Evolutionary conservation across 2,113 vertebrate species (phyloP).

Genomic region (Turnix velox): DNA sequence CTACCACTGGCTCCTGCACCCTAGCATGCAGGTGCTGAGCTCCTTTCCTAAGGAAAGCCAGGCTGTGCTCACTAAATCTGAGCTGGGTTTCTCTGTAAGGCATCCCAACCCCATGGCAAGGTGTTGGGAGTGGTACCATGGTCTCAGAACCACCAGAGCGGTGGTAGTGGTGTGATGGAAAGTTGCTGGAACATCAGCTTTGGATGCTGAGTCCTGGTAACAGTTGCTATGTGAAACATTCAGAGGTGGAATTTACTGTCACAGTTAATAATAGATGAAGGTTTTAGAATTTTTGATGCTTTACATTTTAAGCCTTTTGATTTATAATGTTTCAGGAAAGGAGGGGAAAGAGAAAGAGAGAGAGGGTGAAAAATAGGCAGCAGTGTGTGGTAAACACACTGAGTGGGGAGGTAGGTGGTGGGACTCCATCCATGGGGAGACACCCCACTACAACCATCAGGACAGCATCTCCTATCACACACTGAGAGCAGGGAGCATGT

Average conservation of each 20-base stretch:
- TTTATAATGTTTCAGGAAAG: constrained; percentile 74
- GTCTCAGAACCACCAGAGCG: neutral
- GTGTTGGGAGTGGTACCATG: fast-evolving
- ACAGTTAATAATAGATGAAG: constrained; percentile 84
- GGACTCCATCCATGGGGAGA: neutral
- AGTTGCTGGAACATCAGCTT: constrained; percentile 60
- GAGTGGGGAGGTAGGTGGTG: neutral
- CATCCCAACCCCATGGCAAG: no score
- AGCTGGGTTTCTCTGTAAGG: neutral
- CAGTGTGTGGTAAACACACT: neutral
- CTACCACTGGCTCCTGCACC: neutral
- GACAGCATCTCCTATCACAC: neutral
- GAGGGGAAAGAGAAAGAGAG: neutral
- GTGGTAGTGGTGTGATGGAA: neutral
- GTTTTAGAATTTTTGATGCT: constrained; percentile 80
- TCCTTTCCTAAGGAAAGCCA: fast-evolving
- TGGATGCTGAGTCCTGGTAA: constrained; percentile 72
- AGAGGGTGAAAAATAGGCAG: neutral
- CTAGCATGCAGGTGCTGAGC: fast-evolving
- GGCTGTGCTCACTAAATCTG: neutral
- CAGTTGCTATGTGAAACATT: constrained; percentile 81
- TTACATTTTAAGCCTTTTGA: constrained; percentile 79
- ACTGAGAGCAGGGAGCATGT: fast-evolving
- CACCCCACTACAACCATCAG: neutral
- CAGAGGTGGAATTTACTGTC: constrained; percentile 80